Conservation (phyloP, 2,888 invertebrate genomes). For the Malacosoma neustria region DNA sequence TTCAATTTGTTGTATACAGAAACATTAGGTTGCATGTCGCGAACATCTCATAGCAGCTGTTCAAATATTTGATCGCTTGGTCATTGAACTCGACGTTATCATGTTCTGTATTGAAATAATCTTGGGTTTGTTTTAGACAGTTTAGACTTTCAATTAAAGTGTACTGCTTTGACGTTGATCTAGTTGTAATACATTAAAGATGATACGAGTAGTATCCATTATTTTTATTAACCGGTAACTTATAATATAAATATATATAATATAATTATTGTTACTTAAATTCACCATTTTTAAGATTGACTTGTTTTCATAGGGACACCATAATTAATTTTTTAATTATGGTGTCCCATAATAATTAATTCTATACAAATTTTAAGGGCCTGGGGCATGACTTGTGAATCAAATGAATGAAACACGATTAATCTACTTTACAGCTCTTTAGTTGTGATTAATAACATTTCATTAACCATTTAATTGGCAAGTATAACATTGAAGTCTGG, state of each 20-base stretch:
- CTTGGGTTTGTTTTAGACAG: conserved; percentile 7
- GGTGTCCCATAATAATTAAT: too few relatives aligned
- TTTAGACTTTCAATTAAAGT: conserved; percentile 1
- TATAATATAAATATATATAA: too few relatives aligned
- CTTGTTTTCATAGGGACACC: too few relatives aligned
- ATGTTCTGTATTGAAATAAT: conserved; percentile 22
- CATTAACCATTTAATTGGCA: background rate
- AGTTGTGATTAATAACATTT: background rate
- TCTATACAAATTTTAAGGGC: too few relatives aligned
- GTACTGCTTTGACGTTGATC: background rate
- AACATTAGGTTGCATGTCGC: too few relatives aligned
- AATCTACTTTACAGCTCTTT: too few relatives aligned
- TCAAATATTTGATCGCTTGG: conserved; percentile 44
- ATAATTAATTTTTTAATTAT: too few relatives aligned
- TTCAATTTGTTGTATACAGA: too few relatives aligned
- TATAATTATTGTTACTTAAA: too few relatives aligned
- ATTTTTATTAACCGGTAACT: background rate
- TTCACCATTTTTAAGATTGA: too few relatives aligned
- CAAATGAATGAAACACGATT: too few relatives aligned
- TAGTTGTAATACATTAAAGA: background rate
- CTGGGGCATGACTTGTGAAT: too few relatives aligned
- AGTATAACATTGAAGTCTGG: background rate
- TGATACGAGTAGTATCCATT: background rate
- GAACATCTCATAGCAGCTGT: conserved; percentile 31
- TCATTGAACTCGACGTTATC: conserved; percentile 44